Evolutionary conservation across 2,113 vertebrate genomes (phyloP).

Genomic region (Ibidorhyncha struthersii): DNA sequence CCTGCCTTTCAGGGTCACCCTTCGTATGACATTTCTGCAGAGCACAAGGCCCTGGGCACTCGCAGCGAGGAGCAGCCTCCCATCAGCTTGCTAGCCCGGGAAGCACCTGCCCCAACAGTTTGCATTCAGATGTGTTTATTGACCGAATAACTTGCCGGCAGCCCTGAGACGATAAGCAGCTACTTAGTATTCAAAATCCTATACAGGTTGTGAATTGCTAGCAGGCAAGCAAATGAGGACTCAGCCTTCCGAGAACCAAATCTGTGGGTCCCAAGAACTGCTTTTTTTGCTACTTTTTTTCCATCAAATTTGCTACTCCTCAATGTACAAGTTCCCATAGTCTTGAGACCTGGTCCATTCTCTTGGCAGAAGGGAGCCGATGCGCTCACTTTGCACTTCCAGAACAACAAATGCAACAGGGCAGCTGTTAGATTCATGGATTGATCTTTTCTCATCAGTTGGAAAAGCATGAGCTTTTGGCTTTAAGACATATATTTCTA

Average conservation of each 20-base stretch:
- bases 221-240: background rate
- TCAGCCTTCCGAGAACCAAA: background rate
- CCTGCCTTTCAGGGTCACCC: background rate
- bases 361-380: background rate
- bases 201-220: background rate
- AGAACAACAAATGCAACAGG: background rate
- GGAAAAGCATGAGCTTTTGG: background rate
- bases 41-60: background rate
- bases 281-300: background rate
- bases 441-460: background rate
- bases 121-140: background rate
- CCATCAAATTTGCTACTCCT: background rate
- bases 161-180: background rate
- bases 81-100: background rate
- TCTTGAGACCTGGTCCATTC: background rate
- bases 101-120: background rate
- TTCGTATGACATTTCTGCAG: accelerated
- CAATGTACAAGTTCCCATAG: background rate
- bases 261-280: background rate
- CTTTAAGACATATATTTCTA: background rate
- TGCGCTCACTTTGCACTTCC: background rate
- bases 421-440: background rate
- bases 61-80: background rate
- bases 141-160: background rate
- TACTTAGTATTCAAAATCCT: background rate